Conservation (phyloP, 2,797 vertebrate genomes). For the Clarias platycephalus region DNA sequence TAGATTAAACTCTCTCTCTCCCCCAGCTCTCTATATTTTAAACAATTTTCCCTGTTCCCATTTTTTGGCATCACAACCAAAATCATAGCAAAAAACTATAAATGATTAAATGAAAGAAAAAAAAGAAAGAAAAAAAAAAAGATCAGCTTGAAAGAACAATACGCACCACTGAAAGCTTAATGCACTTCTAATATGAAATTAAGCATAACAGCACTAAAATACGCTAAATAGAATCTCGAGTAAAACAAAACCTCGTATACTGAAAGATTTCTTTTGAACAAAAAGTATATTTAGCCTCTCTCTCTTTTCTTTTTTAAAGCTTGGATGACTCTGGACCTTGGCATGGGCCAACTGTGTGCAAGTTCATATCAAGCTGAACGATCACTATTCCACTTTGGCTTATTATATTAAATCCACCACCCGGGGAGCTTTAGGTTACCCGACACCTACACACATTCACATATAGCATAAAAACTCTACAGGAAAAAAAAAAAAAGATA, state of each 20-base stretch:
- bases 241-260: slow-evolving; percentile 50
- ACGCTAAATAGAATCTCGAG: slow-evolving; percentile 47
- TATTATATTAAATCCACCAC: slow-evolving; percentile 67
- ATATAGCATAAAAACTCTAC: slow-evolving; percentile 22
- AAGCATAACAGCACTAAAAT: slow-evolving; percentile 54
- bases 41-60: slow-evolving; percentile 49
- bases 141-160: slow-evolving; percentile 44
- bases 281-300: slow-evolving; percentile 42
- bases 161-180: slow-evolving; percentile 48
- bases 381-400: slow-evolving; percentile 71
- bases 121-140: slow-evolving; percentile 59
- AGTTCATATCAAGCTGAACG: slow-evolving; percentile 64
- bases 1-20: background rate
- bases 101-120: slow-evolving; percentile 56
- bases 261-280: slow-evolving; percentile 1
- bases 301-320: slow-evolving; percentile 30
- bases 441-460: slow-evolving; percentile 63
- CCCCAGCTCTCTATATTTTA: background rate
- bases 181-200: slow-evolving; percentile 50
- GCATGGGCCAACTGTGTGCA: slow-evolving; percentile 70
- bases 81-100: slow-evolving; percentile 35
- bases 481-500: background rate
- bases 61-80: slow-evolving; percentile 75
- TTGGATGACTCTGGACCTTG: slow-evolving; percentile 62
- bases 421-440: slow-evolving; percentile 62